A percentile compares a stretch with the other conserved stretches of the same genome.
Evolutionary conservation across 2,888 invertebrate species (phyloP).

Genomic region (Sinhomidia bicolor): DNA sequence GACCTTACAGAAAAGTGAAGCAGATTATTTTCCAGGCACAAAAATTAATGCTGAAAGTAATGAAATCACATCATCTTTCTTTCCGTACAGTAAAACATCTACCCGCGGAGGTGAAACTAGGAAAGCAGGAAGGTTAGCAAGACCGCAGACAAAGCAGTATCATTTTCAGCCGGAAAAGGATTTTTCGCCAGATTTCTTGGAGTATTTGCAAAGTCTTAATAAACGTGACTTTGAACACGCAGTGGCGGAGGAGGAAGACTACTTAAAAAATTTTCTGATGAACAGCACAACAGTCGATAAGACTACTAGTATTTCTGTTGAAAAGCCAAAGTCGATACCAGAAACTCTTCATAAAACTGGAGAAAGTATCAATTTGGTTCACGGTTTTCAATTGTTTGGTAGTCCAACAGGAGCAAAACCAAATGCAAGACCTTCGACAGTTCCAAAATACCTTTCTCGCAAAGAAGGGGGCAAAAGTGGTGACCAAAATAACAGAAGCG

Average conservation of each 20-base stretch:
- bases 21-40: background rate
- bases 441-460: conserved; percentile 6
- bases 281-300: background rate
- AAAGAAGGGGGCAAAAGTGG: background rate
- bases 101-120: background rate
- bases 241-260: background rate
- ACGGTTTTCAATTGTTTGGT: background rate
- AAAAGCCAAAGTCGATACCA: background rate
- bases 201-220: conserved; percentile 31
- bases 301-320: no score
- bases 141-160: background rate
- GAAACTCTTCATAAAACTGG: background rate
- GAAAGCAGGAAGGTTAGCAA: background rate
- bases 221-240: conserved; percentile 54
- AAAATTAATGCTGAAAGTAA: background rate
- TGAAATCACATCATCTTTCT: background rate
- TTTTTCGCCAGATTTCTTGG: conserved; percentile 33
- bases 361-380: background rate
- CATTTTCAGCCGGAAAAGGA: conserved; percentile 28
- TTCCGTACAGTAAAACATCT: background rate
- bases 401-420: background rate
- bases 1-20: background rate
- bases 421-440: conserved; percentile 41
- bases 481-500: background rate
- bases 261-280: background rate